Conservation (phyloP, 2,797 vertebrate genomes). For the Aphelocoma californica region DNA sequence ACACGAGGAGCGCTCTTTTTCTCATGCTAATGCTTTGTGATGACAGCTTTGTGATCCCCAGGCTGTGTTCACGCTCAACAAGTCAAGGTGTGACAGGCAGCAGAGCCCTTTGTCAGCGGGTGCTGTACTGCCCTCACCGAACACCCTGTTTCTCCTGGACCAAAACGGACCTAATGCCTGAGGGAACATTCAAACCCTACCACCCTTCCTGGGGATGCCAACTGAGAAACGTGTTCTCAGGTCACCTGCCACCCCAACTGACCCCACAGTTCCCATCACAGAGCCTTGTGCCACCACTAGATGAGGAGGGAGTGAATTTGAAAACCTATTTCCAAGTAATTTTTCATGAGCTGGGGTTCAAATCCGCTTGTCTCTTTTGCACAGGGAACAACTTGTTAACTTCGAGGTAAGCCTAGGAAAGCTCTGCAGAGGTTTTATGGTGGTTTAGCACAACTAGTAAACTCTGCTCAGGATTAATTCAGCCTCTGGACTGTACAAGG, state of each 20-base stretch:
- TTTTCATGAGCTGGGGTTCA: not conserved
- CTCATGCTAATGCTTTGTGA: constrained; percentile 77
- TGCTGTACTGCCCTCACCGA: not conserved
- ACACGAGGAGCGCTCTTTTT: constrained; percentile 74
- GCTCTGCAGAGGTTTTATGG: not conserved
- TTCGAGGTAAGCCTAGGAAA: not conserved
- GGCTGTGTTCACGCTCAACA: constrained; percentile 46
- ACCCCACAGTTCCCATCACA: not conserved
- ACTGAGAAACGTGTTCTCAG: accelerated
- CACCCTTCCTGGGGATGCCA: not conserved
- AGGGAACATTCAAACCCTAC: not conserved
- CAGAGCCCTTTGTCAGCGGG: constrained; percentile 19
- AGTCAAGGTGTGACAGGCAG: constrained; percentile 77
- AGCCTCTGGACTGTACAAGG: not conserved
- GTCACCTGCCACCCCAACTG: accelerated
- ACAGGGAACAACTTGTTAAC: not conserved
- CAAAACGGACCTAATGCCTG: not conserved
- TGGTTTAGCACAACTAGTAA: not conserved
- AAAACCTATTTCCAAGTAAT: not conserved
- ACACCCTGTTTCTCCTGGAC: not conserved
- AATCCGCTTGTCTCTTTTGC: not conserved
- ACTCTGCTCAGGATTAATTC: not conserved
- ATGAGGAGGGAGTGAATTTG: not conserved
- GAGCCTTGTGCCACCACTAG: not conserved
- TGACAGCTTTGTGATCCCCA: constrained; percentile 73